phyloP scores from a whole-genome alignment of 2,888 invertebrate species.

The Terebella lapidaria region DNA sequence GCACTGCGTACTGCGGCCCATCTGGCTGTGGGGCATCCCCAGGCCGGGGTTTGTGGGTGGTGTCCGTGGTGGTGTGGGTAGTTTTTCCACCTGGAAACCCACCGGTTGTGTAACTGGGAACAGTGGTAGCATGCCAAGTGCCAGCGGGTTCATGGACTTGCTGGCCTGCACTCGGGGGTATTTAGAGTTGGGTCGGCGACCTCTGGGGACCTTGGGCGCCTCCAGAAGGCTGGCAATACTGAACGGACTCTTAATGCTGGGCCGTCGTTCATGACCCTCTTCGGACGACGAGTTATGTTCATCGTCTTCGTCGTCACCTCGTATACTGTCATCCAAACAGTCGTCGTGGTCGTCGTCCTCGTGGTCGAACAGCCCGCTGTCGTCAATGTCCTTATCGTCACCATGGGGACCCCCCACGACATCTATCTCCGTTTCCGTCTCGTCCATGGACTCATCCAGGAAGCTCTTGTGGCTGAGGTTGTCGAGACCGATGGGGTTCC shows the following conservation, averaged over 20 bases:
- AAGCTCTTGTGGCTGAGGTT: neutral
- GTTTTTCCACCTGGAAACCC: slow-evolving; percentile 50
- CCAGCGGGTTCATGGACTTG: slow-evolving; percentile 45
- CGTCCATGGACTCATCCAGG: neutral
- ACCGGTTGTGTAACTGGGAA: slow-evolving; percentile 57
- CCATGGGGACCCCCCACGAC: slow-evolving; percentile 22
- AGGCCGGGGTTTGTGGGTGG: neutral
- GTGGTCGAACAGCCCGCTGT: neutral
- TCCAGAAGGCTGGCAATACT: slow-evolving; percentile 56
- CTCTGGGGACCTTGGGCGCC: slow-evolving; percentile 54
- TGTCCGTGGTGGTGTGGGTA: slow-evolving; percentile 13
- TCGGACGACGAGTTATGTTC: neutral
- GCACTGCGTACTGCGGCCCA: neutral
- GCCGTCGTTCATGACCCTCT: neutral
- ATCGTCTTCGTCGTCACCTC: neutral
- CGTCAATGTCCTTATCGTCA: neutral
- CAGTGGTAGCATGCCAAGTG: slow-evolving; percentile 37
- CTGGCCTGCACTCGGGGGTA: slow-evolving; percentile 56
- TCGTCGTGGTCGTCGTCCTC: neutral
- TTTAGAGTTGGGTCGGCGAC: slow-evolving; percentile 56
- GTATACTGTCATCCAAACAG: no score
- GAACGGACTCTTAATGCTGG: slow-evolving; percentile 33
- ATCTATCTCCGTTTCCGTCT: slow-evolving; percentile 55
- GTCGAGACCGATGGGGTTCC: neutral
- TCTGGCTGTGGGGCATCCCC: neutral